Evolutionary conservation across 64 coral and sea anemone genomes (phyloP).

Genomic region (Dendronephthya gigantea): DNA sequence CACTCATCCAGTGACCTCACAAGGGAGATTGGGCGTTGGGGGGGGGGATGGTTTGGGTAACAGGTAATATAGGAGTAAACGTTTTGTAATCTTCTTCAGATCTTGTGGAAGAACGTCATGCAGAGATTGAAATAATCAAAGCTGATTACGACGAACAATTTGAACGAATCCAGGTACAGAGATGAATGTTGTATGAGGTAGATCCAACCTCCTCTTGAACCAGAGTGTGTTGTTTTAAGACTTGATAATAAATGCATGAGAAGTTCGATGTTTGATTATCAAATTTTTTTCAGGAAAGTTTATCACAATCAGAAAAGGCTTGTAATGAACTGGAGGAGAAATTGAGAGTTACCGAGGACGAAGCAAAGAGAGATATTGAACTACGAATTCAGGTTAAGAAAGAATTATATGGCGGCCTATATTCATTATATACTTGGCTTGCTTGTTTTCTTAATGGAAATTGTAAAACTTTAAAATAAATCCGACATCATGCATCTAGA

Average conservation of each 20-base stretch:
- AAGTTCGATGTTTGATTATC: too few relatives aligned
- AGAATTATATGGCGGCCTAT: neutral
- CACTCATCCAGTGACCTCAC: too few relatives aligned
- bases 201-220: neutral
- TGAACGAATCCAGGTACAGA: neutral
- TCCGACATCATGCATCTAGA: too few relatives aligned
- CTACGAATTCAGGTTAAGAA: neutral
- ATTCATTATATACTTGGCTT: too few relatives aligned
- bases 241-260: too few relatives aligned
- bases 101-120: neutral
- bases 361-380: neutral
- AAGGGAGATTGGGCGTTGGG: too few relatives aligned
- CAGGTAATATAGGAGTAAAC: too few relatives aligned
- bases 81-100: neutral
- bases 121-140: conserved; percentile 17
- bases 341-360: neutral
- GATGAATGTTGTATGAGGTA: neutral
- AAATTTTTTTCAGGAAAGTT: neutral
- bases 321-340: neutral
- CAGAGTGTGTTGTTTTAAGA: neutral
- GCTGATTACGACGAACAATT: conserved; percentile 10
- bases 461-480: too few relatives aligned
- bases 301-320: neutral
- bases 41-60: too few relatives aligned
- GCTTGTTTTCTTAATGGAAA: too few relatives aligned